Evolutionary conservation across 2,113 vertebrate species (phyloP), one percentile per base, ranked within the genome.

Genomic region (Columba janthina): DNA sequence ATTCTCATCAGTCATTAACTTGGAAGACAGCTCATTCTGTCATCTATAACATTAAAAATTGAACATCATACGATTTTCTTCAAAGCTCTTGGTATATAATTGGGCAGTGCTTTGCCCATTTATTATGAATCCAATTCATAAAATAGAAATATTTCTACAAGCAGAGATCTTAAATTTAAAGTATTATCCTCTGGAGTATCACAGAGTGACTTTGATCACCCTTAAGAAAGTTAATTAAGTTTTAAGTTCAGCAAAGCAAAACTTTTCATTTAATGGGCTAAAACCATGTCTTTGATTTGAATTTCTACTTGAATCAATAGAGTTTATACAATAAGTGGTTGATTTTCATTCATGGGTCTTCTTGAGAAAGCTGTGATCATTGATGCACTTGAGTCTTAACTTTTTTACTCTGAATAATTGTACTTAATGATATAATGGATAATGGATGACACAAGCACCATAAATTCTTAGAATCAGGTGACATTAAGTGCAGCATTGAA

Each of bases 1-100:
- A 69, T 78, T n/a, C 44, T 75, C 28, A 57, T 80, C 58, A 84
- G 48, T 77, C 44, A 89, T 88, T 79, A 79, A 82, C 44, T 28
- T 88, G 57, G 57, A 92, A 80, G 79, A 80, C 48, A 78, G 75
- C 9, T 88, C 57, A 84, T 64, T 88, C 65, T 71, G 53, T 77
- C 64, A 83, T 51, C 28, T 74, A 15, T 74, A 72, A 38, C 26
- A 90, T 86, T 84, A 96, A 95, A 94, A 95, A 93, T 44, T 92
- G 60, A 84, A 57, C 60, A 29, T 21, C 31, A 26, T 36, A 86
- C 74, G 28, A 72, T 75, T 66, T 83, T 78, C 48, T 90, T 93
- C 56, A 88, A 90, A 94, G 69, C 21, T 74, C 19, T 83, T 67
- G 50, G 50, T 69, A 24, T 71, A 42, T 69, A 93, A 79, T 32